phyloP scores from a whole-genome alignment of 2,113 vertebrate genomes.

The Sinocyclocheilus rhinocerous region DNA sequence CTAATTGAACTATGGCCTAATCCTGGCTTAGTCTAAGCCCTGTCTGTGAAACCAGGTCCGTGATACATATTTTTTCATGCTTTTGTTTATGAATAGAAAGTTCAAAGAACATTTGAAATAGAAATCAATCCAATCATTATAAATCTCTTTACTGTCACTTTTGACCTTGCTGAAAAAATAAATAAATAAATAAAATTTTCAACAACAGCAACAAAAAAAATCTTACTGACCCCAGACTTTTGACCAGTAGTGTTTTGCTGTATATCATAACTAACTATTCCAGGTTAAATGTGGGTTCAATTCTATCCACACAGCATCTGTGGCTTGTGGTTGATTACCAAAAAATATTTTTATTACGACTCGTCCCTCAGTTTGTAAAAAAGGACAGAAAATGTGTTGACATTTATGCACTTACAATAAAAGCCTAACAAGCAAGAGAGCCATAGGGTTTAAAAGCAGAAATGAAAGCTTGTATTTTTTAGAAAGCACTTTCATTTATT shows the following conservation, averaged over 20 bases:
- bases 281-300: background rate
- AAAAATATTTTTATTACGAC: background rate
- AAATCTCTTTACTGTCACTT: background rate
- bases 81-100: background rate
- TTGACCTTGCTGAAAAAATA: background rate
- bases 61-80: too few species aligned
- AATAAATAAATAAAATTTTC: background rate
- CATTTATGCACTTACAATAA: slow-evolving; percentile 1
- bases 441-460: background rate
- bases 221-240: background rate
- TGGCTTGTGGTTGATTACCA: background rate
- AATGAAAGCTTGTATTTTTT: slow-evolving; percentile 4
- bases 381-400: background rate
- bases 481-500: slow-evolving; percentile 13
- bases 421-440: slow-evolving; percentile 1
- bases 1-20: too few species aligned
- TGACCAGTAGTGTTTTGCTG: background rate
- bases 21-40: too few species aligned
- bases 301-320: background rate
- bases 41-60: too few species aligned
- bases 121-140: background rate
- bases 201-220: background rate
- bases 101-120: background rate
- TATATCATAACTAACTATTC: background rate
- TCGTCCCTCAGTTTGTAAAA: background rate